Base-by-base conservation (phyloP, 30 jellyfish, hydroid and myxozoan species). In the Pseudorhiza aurosa region DNA sequence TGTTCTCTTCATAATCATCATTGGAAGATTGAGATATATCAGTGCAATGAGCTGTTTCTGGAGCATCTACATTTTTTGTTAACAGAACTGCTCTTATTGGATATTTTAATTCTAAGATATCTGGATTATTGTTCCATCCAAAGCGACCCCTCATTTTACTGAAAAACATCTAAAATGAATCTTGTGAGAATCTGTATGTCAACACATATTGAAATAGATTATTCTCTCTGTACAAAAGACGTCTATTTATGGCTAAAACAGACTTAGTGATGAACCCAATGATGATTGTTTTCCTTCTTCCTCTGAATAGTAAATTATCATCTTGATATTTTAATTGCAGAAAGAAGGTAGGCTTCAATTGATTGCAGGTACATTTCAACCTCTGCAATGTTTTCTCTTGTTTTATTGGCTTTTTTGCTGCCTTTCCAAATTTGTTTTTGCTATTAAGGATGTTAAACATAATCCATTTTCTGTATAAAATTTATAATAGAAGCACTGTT, bases 111-210 rank as follows among this genome's bases (percentile, higher is more conserved):
- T 77, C 69, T 32, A 57, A 37, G 29, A 46, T 84, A 62, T 77
- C 43, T 14, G 89, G 83, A 49, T 58, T 77, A 60, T 58, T 77
- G 89, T 77, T 77, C 72, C 82, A 77, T 22, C 89, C 81, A 58
- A 77, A 49, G 17, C 89, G 82, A 36, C 71, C 82, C 7, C 89
- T 58, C 2, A 62, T 60, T 37, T 77, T 77, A 50, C 81, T 77
- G 71, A 77, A 77, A 31, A 57, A 40, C 87, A 77, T 77, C 36
- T 77, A 84, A 40, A 77, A 42, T 39, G 82, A 42, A 77, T 77
- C 89, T 44, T 77, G 89, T 4, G 89, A 77, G 64, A 58, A 77
- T 43, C 53, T 42, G 30, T 77, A 37, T 62, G 89, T 31, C 32
- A 56, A 19, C 3, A 75, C 65, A 37, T 75, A 75, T 31, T 32